Base-by-base conservation (phyloP, 2,113 vertebrate species). In the Canis aureus region DNA sequence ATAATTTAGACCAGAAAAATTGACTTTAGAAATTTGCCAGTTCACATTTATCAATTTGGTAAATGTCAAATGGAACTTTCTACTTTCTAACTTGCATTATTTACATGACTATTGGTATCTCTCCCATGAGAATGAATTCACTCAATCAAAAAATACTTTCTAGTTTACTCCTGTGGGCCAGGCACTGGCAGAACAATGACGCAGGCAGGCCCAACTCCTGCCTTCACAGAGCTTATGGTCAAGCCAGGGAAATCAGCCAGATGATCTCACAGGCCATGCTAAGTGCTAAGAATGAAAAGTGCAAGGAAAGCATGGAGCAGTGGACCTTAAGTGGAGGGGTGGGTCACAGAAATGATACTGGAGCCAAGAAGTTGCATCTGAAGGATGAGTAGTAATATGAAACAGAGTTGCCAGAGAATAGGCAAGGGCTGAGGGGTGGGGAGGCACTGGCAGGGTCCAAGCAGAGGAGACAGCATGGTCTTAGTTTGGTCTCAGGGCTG, bases 1-100 rank as follows among this genome's bases (percentile, higher is more conserved):
- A 71, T 81, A 93, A 97, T 91, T 84, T 88, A 94, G 94, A 96
- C 85, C 59, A 94, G 95, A 94, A 97, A 92, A 78, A 73, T 0
- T 60, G 74, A 84, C 74, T 89, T 95, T 20, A 86, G 78, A 94
- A 94, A 95, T 86, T 73, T 96, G 83, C 74, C 90, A 94, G 74
- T 80, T 96, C 49, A 73, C 16, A 59, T 78, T 81, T 73, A 38
- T 88, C 88, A 55, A 38, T 81, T 94, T 91, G 67, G 89, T 79
- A 92, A 92, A 85, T 59, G 23, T 90, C 92, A 89, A 78, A 22
- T 29, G 49, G 84, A 88, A 85, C 55, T 25, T 84, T 60, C 67
- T 89, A 55, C 76, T 92, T 97, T 95, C 64, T 32, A 83, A 59
- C 23, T 19, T 60, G 13, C 35, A 35, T 49, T 35, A 80, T 38